Conservation (phyloP, 2,797 vertebrate genomes). For the Tolypeutes matacus region DNA sequence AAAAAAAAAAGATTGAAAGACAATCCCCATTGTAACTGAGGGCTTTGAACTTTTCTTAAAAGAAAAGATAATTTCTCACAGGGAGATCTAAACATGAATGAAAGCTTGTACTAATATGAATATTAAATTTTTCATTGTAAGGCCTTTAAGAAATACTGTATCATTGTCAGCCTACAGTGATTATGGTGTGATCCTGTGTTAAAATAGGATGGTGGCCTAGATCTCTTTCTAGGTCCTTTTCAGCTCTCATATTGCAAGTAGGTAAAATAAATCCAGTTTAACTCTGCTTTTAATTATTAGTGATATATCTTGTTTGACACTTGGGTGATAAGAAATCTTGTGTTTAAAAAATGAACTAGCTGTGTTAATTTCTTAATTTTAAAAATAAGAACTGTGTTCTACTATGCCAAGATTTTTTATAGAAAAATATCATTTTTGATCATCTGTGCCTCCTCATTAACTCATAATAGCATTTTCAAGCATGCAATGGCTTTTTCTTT, state of each 20-base stretch:
- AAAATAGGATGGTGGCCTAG: constrained; percentile 3
- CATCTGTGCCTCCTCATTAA: constrained; percentile 40
- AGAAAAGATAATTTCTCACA: background rate
- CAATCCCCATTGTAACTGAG: background rate
- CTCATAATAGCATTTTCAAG: constrained; percentile 17
- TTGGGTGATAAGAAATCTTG: constrained; percentile 50
- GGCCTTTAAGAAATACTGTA: background rate
- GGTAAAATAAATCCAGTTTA: constrained; percentile 42
- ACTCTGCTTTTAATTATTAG: constrained; percentile 36
- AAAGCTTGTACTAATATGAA: background rate
- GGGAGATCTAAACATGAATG: background rate
- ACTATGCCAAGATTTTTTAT: background rate
- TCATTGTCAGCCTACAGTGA: background rate
- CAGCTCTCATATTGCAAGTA: constrained; percentile 32
- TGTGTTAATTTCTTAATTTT: constrained; percentile 55
- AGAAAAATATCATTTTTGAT: constrained; percentile 18
- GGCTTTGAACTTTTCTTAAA: background rate
- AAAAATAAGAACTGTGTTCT: background rate
- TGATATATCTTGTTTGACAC: background rate
- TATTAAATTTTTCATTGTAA: constrained; percentile 7
- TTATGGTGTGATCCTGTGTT: constrained; percentile 51
- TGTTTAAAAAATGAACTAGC: constrained; percentile 47
- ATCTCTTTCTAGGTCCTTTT: constrained; percentile 40
- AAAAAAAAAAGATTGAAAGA: background rate
- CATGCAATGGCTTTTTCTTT: background rate